These are phyloP conservation scores for roundworm (Caenorhabditis elegans) DNA, from an alignment of 1,140 invertebrate species.

Conservation along the genomic window WBcel235 BX284606.5:6095001-6095500, in stretches of 20 bases:
- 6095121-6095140: slow-evolving; percentile 76
- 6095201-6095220: slow-evolving; percentile 93
- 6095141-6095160: slow-evolving; percentile 90
- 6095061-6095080: slow-evolving; percentile 56
- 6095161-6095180: slow-evolving; percentile 96
- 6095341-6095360: slow-evolving; percentile 92
- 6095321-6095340: slow-evolving; percentile 93
- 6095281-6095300: neutral
- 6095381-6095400: slow-evolving; percentile 93
- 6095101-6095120: slow-evolving; percentile 96
- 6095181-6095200: slow-evolving; percentile 86
- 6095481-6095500: slow-evolving; percentile 90
- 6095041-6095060: slow-evolving; percentile 45
- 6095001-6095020: slow-evolving; percentile 86
- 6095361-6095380: slow-evolving; percentile 98
- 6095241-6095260: neutral
- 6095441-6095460: slow-evolving; percentile 23
- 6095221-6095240: slow-evolving; percentile 90
- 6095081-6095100: slow-evolving; percentile 80
- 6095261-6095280: too few relatives aligned
- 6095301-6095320: slow-evolving; percentile 73
- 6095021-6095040: slow-evolving; percentile 81
- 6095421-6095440: slow-evolving; percentile 83
- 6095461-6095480: neutral
- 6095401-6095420: slow-evolving; percentile 96